A percentile compares a stretch with the other conserved stretches of the same genome.
Conservation (phyloP, 2,797 vertebrate species). For the Fistularia commersonii region DNA sequence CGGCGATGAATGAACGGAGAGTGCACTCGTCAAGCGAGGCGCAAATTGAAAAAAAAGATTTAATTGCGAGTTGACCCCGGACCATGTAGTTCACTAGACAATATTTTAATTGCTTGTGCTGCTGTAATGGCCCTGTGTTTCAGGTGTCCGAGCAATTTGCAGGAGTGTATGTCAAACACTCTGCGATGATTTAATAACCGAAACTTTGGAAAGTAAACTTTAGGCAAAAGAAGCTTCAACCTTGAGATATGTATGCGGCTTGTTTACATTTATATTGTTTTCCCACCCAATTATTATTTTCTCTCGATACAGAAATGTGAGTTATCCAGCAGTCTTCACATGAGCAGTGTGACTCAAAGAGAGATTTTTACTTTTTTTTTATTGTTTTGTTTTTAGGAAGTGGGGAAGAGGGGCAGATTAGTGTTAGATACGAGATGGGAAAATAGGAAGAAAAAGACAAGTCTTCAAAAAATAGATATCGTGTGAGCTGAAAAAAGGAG, state of each 20-base stretch:
- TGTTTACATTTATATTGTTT: conserved; percentile 36
- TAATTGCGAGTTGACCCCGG: conserved; percentile 22
- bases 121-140: conserved; percentile 1
- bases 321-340: conserved; percentile 39
- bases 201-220: conserved; percentile 22
- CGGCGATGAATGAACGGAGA: conserved; percentile 31
- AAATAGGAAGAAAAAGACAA: conserved; percentile 31
- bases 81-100: conserved; percentile 43
- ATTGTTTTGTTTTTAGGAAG: conserved; percentile 18
- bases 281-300: conserved; percentile 45
- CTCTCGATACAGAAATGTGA: conserved; percentile 46
- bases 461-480: conserved; percentile 14
- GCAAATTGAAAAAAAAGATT: conserved; percentile 47
- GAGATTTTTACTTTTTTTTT: conserved; percentile 25
- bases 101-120: conserved; percentile 37
- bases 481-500: conserved; percentile 22
- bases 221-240: background rate
- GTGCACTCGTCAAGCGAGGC: conserved; percentile 21
- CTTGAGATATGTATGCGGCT: background rate
- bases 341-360: conserved; percentile 41
- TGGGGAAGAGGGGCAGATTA: conserved; percentile 49
- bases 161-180: conserved; percentile 10
- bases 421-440: conserved; percentile 51
- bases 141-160: conserved; percentile 19
- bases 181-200: conserved; percentile 9